Percentiles rank a stretch among this genome's conserved stretches.
Conservation (phyloP, 2,888 invertebrate genomes). For the Pterobdella sp. region DNA sequence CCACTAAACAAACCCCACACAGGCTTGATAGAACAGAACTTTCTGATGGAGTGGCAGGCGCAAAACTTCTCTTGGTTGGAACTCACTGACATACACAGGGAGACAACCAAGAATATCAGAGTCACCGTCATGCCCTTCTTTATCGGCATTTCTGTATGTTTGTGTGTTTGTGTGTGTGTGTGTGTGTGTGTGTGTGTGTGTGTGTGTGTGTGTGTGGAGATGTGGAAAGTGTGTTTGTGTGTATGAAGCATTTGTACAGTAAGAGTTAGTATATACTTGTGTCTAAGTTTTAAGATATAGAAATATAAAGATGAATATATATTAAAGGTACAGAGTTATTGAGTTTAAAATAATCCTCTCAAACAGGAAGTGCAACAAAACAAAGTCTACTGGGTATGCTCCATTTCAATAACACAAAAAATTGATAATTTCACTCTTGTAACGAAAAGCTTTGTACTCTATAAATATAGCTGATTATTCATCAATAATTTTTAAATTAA, state of each 20-base stretch:
- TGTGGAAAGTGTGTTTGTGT: not conserved
- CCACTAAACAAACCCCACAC: not conserved
- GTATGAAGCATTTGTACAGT: not conserved
- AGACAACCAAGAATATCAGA: conserved; percentile 88
- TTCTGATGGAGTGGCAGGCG: conserved; percentile 69
- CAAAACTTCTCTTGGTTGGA: conserved; percentile 95
- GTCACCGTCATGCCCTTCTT: conserved; percentile 96
- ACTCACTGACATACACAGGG: conserved; percentile 88
- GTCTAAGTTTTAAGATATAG: not conserved
- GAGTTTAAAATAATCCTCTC: not conserved
- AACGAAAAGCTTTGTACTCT: too few relatives aligned
- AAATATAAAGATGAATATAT: too few relatives aligned
- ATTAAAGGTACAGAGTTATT: too few relatives aligned
- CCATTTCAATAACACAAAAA: not conserved
- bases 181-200: not conserved
- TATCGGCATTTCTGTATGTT: conserved; percentile 46
- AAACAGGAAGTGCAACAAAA: conserved; percentile 64
- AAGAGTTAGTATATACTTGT: not conserved
- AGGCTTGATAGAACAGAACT: conserved; percentile 31
- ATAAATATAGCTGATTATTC: too few relatives aligned
- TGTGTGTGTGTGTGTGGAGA: not conserved
- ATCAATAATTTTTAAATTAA: too few relatives aligned
- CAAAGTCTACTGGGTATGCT: conserved; percentile 76
- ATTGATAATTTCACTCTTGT: not conserved
- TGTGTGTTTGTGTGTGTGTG: not conserved